Percentiles rank a stretch among this genome's conserved stretches.
phyloP scores from a whole-genome alignment of 1,140 invertebrate genomes.

The Tetragnatha versicolor region DNA sequence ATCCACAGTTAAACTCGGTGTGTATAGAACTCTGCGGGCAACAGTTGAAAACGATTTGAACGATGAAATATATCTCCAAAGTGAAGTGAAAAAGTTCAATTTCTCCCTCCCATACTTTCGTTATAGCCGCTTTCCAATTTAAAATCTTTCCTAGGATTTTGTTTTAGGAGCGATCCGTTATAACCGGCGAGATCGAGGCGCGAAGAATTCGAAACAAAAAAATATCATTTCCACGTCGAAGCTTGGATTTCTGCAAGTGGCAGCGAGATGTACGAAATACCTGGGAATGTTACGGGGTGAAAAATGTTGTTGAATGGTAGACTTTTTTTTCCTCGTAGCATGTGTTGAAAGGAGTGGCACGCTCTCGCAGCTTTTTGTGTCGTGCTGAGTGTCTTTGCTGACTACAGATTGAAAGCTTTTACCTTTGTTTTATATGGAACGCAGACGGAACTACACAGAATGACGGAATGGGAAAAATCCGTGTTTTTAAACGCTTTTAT shows the following conservation, averaged over 20 bases:
- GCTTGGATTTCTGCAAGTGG: neutral
- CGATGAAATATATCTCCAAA: slow-evolving; percentile 12
- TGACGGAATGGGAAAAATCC: no score
- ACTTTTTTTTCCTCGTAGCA: no score
- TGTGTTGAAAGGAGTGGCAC: no score
- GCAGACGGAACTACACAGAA: no score
- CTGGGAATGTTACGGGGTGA: neutral
- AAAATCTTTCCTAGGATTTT: slow-evolving; percentile 17
- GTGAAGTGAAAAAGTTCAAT: neutral
- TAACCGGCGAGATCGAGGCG: neutral
- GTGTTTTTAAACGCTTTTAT: no score
- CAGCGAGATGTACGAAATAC: neutral
- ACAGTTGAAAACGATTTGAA: slow-evolving; percentile 20
- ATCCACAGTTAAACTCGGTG: slow-evolving; percentile 8
- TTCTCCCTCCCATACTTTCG: neutral
- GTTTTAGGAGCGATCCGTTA: slow-evolving; percentile 9
- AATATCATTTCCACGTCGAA: neutral
- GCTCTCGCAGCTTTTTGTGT: no score
- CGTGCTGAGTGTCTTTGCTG: no score
- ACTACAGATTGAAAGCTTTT: no score
- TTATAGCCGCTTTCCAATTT: slow-evolving; percentile 7
- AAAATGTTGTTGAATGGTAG: no score
- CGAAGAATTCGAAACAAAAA: neutral
- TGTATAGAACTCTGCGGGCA: slow-evolving; percentile 6
- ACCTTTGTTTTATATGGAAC: no score